Conservation (phyloP, 2,113 vertebrate species). For the Vidua chalybeata region DNA sequence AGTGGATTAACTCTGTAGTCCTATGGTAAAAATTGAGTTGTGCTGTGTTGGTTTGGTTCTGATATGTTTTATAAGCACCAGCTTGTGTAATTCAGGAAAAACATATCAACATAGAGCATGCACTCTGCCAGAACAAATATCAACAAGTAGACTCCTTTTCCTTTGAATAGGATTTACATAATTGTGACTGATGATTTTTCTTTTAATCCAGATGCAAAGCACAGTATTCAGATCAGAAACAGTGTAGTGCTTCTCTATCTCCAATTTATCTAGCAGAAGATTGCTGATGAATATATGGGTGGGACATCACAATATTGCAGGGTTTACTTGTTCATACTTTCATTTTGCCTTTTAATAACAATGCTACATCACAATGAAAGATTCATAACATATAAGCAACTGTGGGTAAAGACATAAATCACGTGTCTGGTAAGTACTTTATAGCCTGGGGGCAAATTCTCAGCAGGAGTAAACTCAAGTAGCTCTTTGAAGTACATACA, state of each 20-base stretch:
- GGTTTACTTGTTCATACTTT: not conserved
- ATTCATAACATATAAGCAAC: not conserved
- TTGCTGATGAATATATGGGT: not conserved
- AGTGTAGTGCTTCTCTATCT: not conserved
- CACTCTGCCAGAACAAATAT: not conserved
- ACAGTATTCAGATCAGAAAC: not conserved
- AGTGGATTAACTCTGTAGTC: not conserved
- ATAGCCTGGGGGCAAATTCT: not conserved
- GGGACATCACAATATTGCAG: rapidly evolving
- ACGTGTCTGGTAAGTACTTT: not conserved
- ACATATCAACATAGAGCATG: not conserved
- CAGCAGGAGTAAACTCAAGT: rapidly evolving
- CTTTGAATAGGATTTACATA: not conserved
- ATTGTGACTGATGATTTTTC: not conserved
- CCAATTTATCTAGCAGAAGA: not conserved
- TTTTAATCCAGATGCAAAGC: not conserved
- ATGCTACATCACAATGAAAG: not conserved
- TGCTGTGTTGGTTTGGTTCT: not conserved
- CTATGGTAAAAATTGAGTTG: not conserved
- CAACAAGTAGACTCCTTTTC: not conserved
- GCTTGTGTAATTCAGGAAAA: not conserved
- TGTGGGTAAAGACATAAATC: not conserved
- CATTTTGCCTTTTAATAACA: not conserved
- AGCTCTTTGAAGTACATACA: not conserved
- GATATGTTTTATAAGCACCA: not conserved